Evolutionary conservation across 2,888 invertebrate species (phyloP), one percentile per base, ranked within the genome.

Genomic region (Elegia similella): DNA sequence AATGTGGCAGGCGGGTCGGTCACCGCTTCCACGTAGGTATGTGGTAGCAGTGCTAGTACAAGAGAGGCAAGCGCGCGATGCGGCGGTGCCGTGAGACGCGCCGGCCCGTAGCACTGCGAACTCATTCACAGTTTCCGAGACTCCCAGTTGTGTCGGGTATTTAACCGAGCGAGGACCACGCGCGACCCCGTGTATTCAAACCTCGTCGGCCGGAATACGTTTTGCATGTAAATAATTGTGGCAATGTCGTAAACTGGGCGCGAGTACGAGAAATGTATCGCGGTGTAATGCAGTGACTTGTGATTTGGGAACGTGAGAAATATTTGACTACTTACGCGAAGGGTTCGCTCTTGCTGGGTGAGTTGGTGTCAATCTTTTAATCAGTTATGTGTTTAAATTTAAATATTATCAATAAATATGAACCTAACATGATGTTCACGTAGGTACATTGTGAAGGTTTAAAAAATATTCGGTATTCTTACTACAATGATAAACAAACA

Each of bases 1-100:
- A 74, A 71, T 67, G 72, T 68, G 68, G 64, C 56, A 38, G 50
- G 61, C 64, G 60, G 48, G 48, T 55, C 44, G 56, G 56, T 56
- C 56, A 59, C 50, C 52, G 66, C 56, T 60, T 59, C 52, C 56
- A 48, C 55, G 46, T 46, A n/a, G n/a, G n/a, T n/a, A 43, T 54
- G 54, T 17, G 29, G 44, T 44, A 46, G 16, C 23, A n/a, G 10
- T 8, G 38, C 23, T 46, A 55, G 47, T 47, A 46, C 47, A 7
- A 23, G 42, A 38, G 47, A 23, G 47, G 38, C 38, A 38, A 42
- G 34, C 50, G 48, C 32, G 50, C 23, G 47, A 53, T 42, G 47
- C 32, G 56, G 17, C 56, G 53, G 53, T 34, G 38, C 30, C 53
- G 46, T 12, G 42, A n/a, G 52, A n/a, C 23, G 15, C n/a, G 38